Percentiles rank a stretch among this genome's conserved stretches.
phyloP scores from a whole-genome alignment of 1,140 invertebrate species.

The Globodera ellingtonae region DNA sequence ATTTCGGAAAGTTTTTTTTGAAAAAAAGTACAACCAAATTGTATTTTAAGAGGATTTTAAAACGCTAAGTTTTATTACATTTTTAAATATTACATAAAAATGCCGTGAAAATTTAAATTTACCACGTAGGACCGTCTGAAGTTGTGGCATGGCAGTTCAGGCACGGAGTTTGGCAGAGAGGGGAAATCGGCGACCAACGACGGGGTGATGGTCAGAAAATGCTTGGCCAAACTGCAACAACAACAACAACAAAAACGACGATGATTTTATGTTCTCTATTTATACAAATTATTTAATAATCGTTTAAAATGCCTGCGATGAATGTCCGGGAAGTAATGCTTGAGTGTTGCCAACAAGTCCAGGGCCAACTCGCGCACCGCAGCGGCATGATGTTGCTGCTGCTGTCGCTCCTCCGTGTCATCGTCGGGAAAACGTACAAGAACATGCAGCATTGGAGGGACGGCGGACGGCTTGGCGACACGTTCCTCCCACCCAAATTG shows the following conservation, averaged over 20 bases:
- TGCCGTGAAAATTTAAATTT: too few species aligned
- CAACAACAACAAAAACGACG: too few species aligned
- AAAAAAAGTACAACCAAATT: too few species aligned
- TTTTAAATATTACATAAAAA: too few species aligned
- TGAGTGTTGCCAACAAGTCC: conserved; percentile 56
- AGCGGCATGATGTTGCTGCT: not conserved
- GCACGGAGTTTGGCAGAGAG: conserved; percentile 46
- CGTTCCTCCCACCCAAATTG: conserved; percentile 49
- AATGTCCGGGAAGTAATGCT: conserved; percentile 63
- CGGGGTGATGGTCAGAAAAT: conserved; percentile 45
- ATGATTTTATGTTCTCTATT: too few species aligned
- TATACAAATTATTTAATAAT: too few species aligned
- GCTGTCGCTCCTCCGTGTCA: not conserved
- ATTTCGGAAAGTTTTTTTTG: too few species aligned
- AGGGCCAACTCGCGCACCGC: conserved; percentile 49
- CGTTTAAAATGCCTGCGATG: conserved; percentile 21
- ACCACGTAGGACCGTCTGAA: conserved; percentile 60
- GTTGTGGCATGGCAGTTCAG: conserved; percentile 59
- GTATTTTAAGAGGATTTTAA: too few species aligned
- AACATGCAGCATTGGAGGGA: conserved; percentile 8
- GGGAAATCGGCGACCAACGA: conserved; percentile 52
- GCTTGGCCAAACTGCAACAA: conserved; percentile 31
- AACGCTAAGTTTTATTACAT: too few species aligned
- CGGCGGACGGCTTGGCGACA: conserved; percentile 21
- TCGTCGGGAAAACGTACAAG: conserved; percentile 21